A percentile compares a stretch with the other conserved stretches of the same genome.
Evolutionary conservation across 2,113 vertebrate species (phyloP).

Genomic region (Hydrochoerus hydrochaeris): DNA sequence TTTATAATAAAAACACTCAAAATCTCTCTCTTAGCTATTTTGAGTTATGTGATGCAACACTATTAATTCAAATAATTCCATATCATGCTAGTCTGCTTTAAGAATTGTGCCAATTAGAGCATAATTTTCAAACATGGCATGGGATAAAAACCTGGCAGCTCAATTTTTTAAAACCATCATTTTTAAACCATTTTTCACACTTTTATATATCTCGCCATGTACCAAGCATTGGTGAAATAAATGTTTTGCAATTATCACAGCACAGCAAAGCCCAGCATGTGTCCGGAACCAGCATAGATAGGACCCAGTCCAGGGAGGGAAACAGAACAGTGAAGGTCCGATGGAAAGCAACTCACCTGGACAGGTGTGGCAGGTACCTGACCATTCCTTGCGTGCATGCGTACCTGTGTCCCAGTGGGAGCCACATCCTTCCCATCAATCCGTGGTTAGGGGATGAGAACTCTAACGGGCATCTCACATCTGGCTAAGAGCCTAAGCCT

Average conservation of each 20-base stretch:
- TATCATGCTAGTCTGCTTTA: background rate
- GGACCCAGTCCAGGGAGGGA: fast-evolving
- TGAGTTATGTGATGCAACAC: background rate
- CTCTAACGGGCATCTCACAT: fast-evolving
- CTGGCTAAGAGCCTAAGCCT: too few relatives aligned
- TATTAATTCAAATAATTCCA: background rate
- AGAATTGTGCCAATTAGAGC: fast-evolving
- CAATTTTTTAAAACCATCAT: fast-evolving
- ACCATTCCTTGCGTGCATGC: background rate
- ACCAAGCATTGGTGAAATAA: background rate
- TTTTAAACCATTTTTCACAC: too few relatives aligned
- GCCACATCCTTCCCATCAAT: background rate
- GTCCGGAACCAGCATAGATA: background rate
- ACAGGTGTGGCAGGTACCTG: too few relatives aligned
- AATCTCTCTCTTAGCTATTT: background rate
- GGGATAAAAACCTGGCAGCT: background rate
- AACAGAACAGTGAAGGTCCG: fast-evolving
- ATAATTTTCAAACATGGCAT: background rate
- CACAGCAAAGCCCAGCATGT: fast-evolving
- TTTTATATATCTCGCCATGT: fast-evolving
- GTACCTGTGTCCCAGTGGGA: background rate
- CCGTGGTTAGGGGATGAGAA: too few relatives aligned
- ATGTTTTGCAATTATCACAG: fast-evolving
- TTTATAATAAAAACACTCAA: background rate
- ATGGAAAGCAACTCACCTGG: background rate